Evolutionary conservation across 2,797 vertebrate genomes (phyloP).

Genomic region (Staurois parvus): DNA sequence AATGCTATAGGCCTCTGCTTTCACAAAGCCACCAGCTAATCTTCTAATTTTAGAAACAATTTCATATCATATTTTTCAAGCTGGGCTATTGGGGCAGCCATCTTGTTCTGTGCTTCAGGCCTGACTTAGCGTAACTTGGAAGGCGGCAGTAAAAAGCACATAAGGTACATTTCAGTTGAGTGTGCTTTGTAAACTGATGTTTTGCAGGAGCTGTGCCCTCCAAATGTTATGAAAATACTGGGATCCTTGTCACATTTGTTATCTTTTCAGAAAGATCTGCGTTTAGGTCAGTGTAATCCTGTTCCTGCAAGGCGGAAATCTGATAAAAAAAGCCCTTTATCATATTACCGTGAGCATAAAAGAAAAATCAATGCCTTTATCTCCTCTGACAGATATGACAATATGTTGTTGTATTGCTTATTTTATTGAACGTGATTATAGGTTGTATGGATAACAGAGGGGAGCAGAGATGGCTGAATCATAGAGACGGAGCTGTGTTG

Average conservation of each 20-base stretch:
- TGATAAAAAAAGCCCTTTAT: conserved; percentile 37
- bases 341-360: conserved; percentile 38
- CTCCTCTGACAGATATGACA: conserved; percentile 38
- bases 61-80: not conserved
- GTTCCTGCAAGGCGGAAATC: conserved; percentile 37
- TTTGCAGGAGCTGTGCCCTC: not conserved
- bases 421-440: conserved; percentile 31
- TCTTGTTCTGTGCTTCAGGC: not conserved
- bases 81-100: not conserved
- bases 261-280: conserved; percentile 16
- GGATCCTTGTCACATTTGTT: conserved; percentile 34
- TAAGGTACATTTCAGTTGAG: not conserved
- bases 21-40: not conserved
- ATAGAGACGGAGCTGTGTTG: not conserved
- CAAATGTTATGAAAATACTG: not conserved
- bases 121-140: not conserved
- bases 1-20: not conserved
- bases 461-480: conserved; percentile 21
- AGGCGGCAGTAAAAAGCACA: not conserved
- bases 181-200: not conserved
- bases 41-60: not conserved
- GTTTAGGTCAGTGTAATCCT: conserved; percentile 25
- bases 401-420: conserved; percentile 34
- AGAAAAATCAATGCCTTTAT: conserved; percentile 38
- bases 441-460: conserved; percentile 4